Conservation (phyloP, 2,113 vertebrate species). For the Anoura caudifer region DNA sequence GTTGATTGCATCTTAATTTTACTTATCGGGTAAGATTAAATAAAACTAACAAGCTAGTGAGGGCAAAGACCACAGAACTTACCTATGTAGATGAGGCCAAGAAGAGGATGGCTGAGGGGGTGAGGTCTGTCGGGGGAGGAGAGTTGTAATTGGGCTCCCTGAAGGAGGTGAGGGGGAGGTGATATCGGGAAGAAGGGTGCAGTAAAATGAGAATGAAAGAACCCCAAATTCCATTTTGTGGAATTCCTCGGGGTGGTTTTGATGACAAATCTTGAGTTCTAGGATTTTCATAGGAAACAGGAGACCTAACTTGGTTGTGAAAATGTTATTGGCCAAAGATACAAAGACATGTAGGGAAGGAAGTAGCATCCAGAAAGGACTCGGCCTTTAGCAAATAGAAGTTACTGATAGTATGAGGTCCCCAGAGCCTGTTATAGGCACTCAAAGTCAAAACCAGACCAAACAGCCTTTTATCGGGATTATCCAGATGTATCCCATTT, state of each 20-base stretch:
- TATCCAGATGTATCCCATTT: background rate
- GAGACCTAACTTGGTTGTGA: background rate
- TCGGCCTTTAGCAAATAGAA: background rate
- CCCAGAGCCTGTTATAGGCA: background rate
- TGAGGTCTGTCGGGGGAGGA: background rate
- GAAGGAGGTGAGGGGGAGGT: background rate
- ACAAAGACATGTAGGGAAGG: background rate
- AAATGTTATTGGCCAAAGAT: background rate
- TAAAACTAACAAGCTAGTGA: background rate
- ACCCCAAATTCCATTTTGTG: background rate
- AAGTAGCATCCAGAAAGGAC: background rate
- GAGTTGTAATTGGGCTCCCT: background rate
- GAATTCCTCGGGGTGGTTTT: background rate
- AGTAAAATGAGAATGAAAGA: background rate
- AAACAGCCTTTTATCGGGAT: background rate
- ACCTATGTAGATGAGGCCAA: background rate
- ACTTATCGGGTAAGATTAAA: background rate
- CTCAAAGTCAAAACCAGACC: background rate
- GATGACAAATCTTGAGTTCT: background rate
- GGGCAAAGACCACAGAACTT: background rate
- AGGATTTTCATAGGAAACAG: background rate
- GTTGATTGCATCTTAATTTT: background rate
- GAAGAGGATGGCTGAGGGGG: background rate
- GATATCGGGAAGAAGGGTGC: background rate
- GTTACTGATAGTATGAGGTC: background rate